Evolutionary conservation across 2,113 vertebrate genomes (phyloP).

Genomic region (Camelus bactrianus): DNA sequence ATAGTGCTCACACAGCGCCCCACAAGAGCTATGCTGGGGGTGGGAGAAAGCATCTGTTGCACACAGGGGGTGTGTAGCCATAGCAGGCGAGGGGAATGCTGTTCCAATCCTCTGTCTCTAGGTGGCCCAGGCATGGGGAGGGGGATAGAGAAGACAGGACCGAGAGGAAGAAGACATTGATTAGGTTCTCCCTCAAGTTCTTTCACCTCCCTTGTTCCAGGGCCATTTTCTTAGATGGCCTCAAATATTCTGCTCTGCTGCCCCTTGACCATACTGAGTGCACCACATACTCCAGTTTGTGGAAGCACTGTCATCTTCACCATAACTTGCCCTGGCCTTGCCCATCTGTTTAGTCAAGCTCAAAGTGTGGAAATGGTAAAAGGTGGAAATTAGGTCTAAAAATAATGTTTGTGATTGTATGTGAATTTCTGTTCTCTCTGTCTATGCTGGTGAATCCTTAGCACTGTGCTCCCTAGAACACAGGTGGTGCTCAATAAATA

Average conservation of each 20-base stretch:
- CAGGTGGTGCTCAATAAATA: background rate
- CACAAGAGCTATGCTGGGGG: background rate
- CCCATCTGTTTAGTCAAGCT: background rate
- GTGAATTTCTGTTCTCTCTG: slow-evolving; percentile 24
- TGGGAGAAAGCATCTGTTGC: background rate
- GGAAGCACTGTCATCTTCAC: background rate
- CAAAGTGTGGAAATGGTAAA: slow-evolving; percentile 30
- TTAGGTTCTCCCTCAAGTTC: background rate
- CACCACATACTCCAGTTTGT: background rate
- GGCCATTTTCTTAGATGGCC: background rate
- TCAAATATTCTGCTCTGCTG: background rate
- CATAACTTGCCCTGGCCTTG: background rate
- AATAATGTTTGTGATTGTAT: background rate
- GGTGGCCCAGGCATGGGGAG: background rate
- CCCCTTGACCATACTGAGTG: background rate
- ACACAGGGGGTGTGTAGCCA: background rate
- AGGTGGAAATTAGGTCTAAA: background rate
- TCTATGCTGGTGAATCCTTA: background rate
- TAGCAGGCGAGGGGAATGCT: background rate
- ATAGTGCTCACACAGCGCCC: background rate
- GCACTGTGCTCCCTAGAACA: slow-evolving; percentile 51
- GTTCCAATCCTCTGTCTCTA: background rate
- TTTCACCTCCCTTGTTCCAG: background rate
- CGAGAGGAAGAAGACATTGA: background rate
- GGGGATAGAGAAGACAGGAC: background rate